Conservation (phyloP, 2,797 vertebrate genomes). For the Emys orbicularis region DNA sequence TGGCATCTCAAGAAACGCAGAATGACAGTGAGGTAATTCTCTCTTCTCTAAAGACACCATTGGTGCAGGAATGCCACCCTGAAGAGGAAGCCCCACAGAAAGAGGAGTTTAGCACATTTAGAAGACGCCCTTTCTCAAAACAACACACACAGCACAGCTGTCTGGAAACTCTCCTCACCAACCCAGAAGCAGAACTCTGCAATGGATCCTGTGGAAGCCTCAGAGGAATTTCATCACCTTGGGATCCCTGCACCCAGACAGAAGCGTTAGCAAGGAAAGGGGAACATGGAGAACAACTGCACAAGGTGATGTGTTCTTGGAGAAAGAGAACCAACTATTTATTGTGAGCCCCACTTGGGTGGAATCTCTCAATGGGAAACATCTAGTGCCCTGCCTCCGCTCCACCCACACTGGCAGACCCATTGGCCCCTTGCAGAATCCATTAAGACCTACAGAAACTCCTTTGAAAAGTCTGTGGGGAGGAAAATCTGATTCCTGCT, state of each 20-base stretch:
- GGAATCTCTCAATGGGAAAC: not conserved
- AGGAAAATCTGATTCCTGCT: not conserved
- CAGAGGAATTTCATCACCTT: not conserved
- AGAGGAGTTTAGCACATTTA: not conserved
- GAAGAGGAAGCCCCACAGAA: not conserved
- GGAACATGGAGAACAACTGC: not conserved
- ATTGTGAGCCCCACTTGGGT: not conserved
- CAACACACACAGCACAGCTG: fast-evolving
- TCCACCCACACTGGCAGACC: not conserved
- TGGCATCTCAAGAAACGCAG: not conserved
- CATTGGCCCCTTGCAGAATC: not conserved
- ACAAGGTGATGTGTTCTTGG: not conserved
- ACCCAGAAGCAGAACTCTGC: not conserved
- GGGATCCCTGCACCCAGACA: not conserved
- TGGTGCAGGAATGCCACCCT: not conserved
- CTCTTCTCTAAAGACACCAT: not conserved
- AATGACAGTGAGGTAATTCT: not conserved
- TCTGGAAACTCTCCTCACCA: not conserved
- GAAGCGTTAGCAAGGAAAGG: not conserved
- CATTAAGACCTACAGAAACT: not conserved
- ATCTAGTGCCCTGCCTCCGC: not conserved
- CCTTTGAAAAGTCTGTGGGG: not conserved
- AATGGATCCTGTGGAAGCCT: not conserved
- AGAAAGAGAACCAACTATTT: not conserved
- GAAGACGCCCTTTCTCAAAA: not conserved